Conservation (phyloP, 2,113 vertebrate genomes). For the Prinia subflava region DNA sequence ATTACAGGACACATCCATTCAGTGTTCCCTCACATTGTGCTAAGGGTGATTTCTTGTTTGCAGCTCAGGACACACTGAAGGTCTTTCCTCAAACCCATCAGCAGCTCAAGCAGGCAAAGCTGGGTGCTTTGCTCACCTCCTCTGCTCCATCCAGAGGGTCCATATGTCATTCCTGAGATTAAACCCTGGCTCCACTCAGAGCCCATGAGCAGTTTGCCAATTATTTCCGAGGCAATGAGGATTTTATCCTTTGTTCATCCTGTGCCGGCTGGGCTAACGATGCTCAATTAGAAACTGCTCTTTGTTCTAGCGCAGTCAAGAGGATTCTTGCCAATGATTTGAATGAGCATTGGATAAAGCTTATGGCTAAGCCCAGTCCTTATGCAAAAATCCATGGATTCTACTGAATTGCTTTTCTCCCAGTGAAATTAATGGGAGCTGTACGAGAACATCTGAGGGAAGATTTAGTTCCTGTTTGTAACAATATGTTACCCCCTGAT, state of each 20-base stretch:
- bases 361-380: conserved; percentile 39
- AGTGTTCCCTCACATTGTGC: neutral
- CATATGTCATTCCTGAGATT: conserved; percentile 10
- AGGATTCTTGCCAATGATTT: conserved; percentile 39
- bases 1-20: neutral
- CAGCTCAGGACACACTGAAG: neutral
- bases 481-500: conserved; percentile 35
- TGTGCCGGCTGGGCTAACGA: conserved; percentile 1
- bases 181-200: neutral
- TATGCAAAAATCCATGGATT: neutral
- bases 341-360: conserved; percentile 30
- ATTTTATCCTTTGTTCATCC: conserved; percentile 40
- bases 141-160: neutral
- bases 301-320: conserved; percentile 47
- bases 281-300: conserved; percentile 36
- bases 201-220: neutral
- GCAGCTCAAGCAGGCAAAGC: neutral
- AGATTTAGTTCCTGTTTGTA: conserved; percentile 39
- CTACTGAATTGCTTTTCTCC: conserved; percentile 13
- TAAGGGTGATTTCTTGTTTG: neutral
- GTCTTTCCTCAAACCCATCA: neutral
- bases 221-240: conserved; percentile 5
- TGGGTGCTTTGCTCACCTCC: neutral
- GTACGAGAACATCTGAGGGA: conserved; percentile 4
- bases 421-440: conserved; percentile 33